Base-by-base conservation (phyloP, 2,888 invertebrate species). In the Sipha maydis region DNA sequence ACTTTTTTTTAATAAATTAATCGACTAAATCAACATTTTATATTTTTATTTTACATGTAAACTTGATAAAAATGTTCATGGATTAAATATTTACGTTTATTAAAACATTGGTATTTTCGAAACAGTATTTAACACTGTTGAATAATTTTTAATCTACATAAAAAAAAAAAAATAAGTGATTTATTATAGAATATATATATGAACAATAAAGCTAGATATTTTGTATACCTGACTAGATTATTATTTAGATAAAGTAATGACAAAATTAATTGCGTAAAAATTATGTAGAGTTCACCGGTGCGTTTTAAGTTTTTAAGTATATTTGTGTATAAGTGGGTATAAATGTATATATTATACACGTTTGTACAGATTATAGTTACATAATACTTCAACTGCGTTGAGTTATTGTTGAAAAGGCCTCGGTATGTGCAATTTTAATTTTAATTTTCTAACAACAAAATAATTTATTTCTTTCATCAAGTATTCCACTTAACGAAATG, bases 181-280 rank as follows among this genome's bases (percentile, higher is more conserved):
- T 61, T 7, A 61, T 61, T 25, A 61, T 61, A 21, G 3, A 19
- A 61, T 25, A 25, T 61, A 61, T 4, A 21, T 61, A 54, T 54
- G 11, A 9, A 54, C 61, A 25, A 61, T 21, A 7, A 61, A 5
- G 21, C 61, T 61, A 7, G 21, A 61, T 61, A 61, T 19, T 48
- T 2, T 61, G 21, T 9, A 61, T 0, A 4, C 61, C 25, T 25
- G 28, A 31, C 71, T 71, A 71, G 71, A 71, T 71, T 31, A 17
- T 28, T 31, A 80, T 80, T n/a, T 69, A 21, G 83, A 25, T 31
- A 83, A 48, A 83, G 31, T 19, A 75, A n/a, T 83, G 28, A 28
- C 48, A n/a, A 56, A 75, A 73, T 38, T 34, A 38, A 76, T 83
- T 73, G 34, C 61, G 76, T 9, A 71, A 83, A 83, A 71, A 83